phyloP scores from a whole-genome alignment of 2,888 invertebrate species.

The Drosophila buzzatii region DNA sequence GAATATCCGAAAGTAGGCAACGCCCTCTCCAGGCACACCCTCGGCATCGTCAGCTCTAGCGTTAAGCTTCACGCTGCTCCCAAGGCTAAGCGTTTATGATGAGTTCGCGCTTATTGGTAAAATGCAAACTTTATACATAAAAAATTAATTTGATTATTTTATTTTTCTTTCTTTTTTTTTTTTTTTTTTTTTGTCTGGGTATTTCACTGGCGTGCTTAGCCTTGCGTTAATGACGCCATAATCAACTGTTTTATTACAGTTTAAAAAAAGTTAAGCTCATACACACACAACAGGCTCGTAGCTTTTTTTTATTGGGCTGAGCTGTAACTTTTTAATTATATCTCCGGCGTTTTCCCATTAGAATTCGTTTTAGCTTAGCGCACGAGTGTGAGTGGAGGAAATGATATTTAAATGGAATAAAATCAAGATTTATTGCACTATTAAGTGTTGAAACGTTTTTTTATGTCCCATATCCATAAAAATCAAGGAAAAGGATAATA shows the following conservation, averaged over 20 bases:
- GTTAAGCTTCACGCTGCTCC: constrained; percentile 47
- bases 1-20: constrained; percentile 54
- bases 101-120: constrained; percentile 66
- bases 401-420: constrained; percentile 50
- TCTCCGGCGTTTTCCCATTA: constrained; percentile 29
- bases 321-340: constrained; percentile 72
- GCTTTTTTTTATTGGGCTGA: constrained; percentile 54
- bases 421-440: constrained; percentile 52
- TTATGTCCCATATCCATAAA: constrained; percentile 27
- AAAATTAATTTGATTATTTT: constrained; percentile 80
- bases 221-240: constrained; percentile 76
- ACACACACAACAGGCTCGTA: constrained; percentile 23
- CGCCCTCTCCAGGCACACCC: constrained; percentile 15
- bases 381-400: constrained; percentile 21
- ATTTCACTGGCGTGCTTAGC: constrained; percentile 47
- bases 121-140: constrained; percentile 74
- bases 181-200: constrained; percentile 30
- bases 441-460: constrained; percentile 39
- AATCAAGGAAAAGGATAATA: constrained; percentile 17
- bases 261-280: constrained; percentile 67
- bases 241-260: constrained; percentile 80
- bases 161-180: constrained; percentile 26
- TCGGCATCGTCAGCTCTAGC: constrained; percentile 8
- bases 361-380: constrained; percentile 8
- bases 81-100: constrained; percentile 67